phyloP scores from a whole-genome alignment of 1,140 invertebrate species.

The Octopus sinensis region DNA sequence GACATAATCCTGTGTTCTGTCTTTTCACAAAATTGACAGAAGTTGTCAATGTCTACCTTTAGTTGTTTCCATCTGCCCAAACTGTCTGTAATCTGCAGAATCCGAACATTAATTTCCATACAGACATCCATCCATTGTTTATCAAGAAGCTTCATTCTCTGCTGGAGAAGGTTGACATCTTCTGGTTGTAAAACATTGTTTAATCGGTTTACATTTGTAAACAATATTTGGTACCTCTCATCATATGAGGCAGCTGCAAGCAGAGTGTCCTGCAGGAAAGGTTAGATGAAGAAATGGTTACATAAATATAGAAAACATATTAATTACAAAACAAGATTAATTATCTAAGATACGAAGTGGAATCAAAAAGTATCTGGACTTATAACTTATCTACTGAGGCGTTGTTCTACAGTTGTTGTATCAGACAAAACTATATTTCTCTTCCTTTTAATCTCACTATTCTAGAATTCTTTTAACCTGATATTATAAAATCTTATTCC shows the following conservation, averaged over 20 bases:
- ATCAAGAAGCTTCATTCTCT: slow-evolving; percentile 71
- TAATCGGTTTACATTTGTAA: slow-evolving; percentile 75
- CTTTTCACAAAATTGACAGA: slow-evolving; percentile 45
- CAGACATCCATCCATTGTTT: slow-evolving; percentile 58
- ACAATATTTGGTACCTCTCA: slow-evolving; percentile 60
- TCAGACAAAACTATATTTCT: too few species aligned
- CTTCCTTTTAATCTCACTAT: too few species aligned
- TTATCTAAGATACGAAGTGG: too few species aligned
- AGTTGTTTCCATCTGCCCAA: slow-evolving; percentile 45
- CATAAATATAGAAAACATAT: too few species aligned
- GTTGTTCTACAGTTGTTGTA: too few species aligned
- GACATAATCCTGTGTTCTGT: slow-evolving; percentile 47
- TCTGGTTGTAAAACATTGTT: slow-evolving; percentile 79
- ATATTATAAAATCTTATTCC: too few species aligned
- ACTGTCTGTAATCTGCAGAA: slow-evolving; percentile 41
- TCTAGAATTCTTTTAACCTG: too few species aligned
- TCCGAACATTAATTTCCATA: slow-evolving; percentile 37
- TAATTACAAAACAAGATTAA: too few species aligned
- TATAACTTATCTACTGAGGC: too few species aligned
- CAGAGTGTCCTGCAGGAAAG: slow-evolving; percentile 39
- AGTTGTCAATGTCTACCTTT: slow-evolving; percentile 30
- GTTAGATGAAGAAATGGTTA: too few species aligned
- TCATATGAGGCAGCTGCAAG: slow-evolving; percentile 38
- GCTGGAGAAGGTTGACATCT: slow-evolving; percentile 77
- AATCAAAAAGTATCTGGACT: too few species aligned